Percentiles rank a stretch among this genome's conserved stretches.
Conservation (phyloP, 2,113 vertebrate species). For the Camelus bactrianus region DNA sequence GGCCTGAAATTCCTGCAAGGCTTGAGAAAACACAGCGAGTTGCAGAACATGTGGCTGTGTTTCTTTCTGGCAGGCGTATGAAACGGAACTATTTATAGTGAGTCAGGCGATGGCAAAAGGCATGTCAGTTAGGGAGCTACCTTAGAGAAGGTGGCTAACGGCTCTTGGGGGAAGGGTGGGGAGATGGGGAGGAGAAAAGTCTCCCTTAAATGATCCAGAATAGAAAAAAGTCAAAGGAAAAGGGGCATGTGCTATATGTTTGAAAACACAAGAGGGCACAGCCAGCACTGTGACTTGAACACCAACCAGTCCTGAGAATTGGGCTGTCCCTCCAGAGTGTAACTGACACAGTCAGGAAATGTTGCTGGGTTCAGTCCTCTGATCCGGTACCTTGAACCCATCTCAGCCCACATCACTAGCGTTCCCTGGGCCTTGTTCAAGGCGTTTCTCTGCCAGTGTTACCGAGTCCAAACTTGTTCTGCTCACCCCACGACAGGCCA, state of each 20-base stretch:
- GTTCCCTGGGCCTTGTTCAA: not conserved
- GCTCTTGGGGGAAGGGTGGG: not conserved
- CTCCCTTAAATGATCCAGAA: constrained; percentile 30
- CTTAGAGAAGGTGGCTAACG: constrained; percentile 50
- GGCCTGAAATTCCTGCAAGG: not conserved
- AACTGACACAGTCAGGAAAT: not conserved
- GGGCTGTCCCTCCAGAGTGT: not conserved
- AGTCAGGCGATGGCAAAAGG: constrained; percentile 53
- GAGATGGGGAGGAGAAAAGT: not conserved
- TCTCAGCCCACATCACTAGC: not conserved
- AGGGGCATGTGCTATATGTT: not conserved
- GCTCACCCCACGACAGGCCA: too few species aligned
- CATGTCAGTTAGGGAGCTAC: constrained; percentile 66
- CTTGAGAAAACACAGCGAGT: constrained; percentile 44
- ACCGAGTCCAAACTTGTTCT: too few species aligned
- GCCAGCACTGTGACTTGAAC: not conserved
- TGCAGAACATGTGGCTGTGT: not conserved
- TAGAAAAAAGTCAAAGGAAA: constrained; percentile 36
- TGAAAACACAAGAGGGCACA: not conserved
- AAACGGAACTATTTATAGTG: constrained; percentile 79
- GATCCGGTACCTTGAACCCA: not conserved
- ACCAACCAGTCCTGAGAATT: too few species aligned
- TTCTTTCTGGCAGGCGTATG: constrained; percentile 75
- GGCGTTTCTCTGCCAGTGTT: not conserved
- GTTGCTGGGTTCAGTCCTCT: not conserved